These are phyloP conservation scores for Malachius bipustulatus DNA, from an alignment of 2,888 invertebrate genomes.

Conservation along the genomic window DNA sequence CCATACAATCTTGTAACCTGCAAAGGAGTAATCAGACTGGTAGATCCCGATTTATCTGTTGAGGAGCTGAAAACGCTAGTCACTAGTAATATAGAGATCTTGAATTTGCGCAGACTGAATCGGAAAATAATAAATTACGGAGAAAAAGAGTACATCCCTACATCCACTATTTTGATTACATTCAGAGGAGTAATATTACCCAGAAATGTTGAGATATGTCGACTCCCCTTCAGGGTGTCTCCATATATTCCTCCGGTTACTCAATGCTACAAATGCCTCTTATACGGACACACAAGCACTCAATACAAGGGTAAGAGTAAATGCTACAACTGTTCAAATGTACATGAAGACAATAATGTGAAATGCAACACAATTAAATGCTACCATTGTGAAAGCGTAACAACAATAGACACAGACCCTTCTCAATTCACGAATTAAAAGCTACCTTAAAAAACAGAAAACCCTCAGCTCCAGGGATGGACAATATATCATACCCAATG, in stretches of 20 bases:
- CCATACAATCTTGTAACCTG: background rate
- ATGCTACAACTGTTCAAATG: background rate
- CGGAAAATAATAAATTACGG: background rate
- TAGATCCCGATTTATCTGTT: background rate
- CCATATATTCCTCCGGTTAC: slow-evolving; percentile 7
- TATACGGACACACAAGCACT: slow-evolving; percentile 6
- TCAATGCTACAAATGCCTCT: background rate
- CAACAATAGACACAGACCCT: too few species aligned
- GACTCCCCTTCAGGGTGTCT: background rate
- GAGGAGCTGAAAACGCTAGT: background rate
- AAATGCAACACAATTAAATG: background rate
- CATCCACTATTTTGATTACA: background rate
- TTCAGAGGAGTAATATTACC: slow-evolving; percentile 1
- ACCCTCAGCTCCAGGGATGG: too few species aligned
- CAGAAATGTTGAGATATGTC: background rate
- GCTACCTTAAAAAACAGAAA: too few species aligned
- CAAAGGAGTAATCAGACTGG: background rate
- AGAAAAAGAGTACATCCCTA: background rate
- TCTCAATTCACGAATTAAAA: too few species aligned
- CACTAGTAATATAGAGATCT: background rate
- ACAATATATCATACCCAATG: too few species aligned
- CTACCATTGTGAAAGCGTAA: slow-evolving; percentile 5
- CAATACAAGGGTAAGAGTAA: slow-evolving; percentile 6
- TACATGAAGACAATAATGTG: background rate
- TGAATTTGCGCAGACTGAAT: background rate